Percentiles rank a stretch among this genome's conserved stretches.
Evolutionary conservation across 2,888 invertebrate genomes (phyloP).

Genomic region (Diaphora mendica): DNA sequence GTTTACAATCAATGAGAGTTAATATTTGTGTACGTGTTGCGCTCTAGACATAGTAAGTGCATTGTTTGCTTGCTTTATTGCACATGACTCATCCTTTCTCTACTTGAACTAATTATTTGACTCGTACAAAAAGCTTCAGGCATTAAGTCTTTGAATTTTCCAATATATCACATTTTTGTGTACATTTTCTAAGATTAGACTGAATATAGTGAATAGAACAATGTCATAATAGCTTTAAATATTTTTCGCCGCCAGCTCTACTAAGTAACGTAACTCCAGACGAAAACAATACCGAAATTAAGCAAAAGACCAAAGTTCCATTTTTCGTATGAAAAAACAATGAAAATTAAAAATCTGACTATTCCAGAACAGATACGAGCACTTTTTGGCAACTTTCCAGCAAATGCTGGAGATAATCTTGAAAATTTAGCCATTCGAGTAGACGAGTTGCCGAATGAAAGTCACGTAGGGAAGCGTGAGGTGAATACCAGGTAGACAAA

Average conservation of each 20-base stretch:
- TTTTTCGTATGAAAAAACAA: constrained; percentile 24
- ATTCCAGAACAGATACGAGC: constrained; percentile 7
- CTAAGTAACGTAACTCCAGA: not conserved
- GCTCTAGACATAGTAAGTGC: not conserved
- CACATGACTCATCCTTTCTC: too few relatives aligned
- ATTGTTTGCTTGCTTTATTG: too few relatives aligned
- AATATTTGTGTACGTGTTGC: not conserved
- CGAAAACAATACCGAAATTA: constrained; percentile 13
- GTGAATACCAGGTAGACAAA: constrained; percentile 39
- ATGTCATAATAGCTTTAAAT: not conserved
- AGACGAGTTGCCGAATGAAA: constrained; percentile 38
- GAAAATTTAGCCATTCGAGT: constrained; percentile 44
- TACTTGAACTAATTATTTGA: too few relatives aligned
- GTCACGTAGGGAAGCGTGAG: constrained; percentile 45
- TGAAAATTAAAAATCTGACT: constrained; percentile 35
- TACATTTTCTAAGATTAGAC: not conserved
- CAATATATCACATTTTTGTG: not conserved
- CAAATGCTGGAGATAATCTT: constrained; percentile 41
- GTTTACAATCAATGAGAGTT: too few relatives aligned
- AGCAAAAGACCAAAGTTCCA: constrained; percentile 16
- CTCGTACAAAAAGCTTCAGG: too few relatives aligned
- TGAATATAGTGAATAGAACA: not conserved
- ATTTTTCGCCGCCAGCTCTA: not conserved
- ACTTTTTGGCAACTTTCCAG: constrained; percentile 39
- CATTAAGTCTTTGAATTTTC: too few relatives aligned